Base-by-base conservation (phyloP, 1,140 invertebrate genomes). In the Pseudomyrmex pallidus region DNA sequence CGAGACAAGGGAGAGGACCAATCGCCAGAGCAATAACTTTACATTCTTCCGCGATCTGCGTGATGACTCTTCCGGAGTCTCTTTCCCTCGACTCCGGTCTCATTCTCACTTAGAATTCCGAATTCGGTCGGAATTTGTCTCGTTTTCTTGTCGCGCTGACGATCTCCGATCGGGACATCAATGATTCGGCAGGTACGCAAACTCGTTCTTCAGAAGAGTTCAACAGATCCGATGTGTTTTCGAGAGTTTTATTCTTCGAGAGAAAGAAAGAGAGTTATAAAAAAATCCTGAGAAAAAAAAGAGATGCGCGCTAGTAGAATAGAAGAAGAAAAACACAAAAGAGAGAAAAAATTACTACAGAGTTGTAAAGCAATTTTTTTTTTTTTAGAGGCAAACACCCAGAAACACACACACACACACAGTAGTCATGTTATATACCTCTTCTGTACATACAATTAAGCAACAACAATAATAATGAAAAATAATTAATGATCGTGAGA, bases 381-480 rank as follows among this genome's bases (percentile, higher is more conserved):
- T 44, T 82, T 62, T 74, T 15, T 74, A 74, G 25, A 82, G 61
- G 22, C 22, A 76, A 56, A 78, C 59, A 74, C 54, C 54, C 56
- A 83, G 20, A 52, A 66, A 63, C 35, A 35, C 5, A 72, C 56
- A 50, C 52, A 85, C 54, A 84, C 64, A 77, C 68, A 83, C 66
- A 85, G 68, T 87, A 89, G 82, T 85, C 72, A 83, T 82, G 74
- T 74, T 84, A 90, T 90, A 89, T 91, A 91, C 87, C 88, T 91
- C 89, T 90, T 90, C 89, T 92, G 91, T 92, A 92, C 87, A 92
- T 92, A 92, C 82, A 89, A 74, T 90, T 87, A 78, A 88, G 74
- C 73, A 83, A 82, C 82, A 87, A 91, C 82, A 85, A 89, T 80
- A 83, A 91, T 89, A 89, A 90, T 89, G 35, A 80, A 61, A 85